Percentiles rank a stretch among this genome's conserved stretches.
These are phyloP conservation scores for Pseudopleuronectes americanus DNA, from an alignment of 2,797 vertebrate genomes.

Conservation along the genomic window DNA sequence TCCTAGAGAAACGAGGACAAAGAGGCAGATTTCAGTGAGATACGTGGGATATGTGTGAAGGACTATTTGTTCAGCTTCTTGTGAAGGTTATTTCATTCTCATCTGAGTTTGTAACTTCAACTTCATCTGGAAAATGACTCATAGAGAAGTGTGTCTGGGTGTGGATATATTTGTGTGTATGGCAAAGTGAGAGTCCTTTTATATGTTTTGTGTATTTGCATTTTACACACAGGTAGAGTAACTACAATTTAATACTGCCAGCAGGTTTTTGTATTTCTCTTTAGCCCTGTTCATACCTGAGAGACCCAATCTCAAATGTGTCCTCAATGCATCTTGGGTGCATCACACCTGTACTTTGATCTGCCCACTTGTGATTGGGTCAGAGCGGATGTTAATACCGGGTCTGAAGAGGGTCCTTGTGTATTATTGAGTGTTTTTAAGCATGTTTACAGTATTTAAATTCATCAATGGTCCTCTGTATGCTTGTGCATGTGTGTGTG, in stretches of 20 bases:
- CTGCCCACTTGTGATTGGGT: too few species aligned
- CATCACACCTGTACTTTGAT: too few species aligned
- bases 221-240: not conserved
- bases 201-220: too few species aligned
- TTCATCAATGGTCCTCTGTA: not conserved
- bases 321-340: too few species aligned
- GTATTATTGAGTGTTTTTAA: too few species aligned
- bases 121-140: not conserved
- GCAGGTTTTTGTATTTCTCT: not conserved
- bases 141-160: not conserved
- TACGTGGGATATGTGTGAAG: too few species aligned
- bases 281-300: too few species aligned
- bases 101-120: too few species aligned
- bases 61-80: not conserved
- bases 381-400: too few species aligned
- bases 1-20: constrained; percentile 75
- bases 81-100: not conserved
- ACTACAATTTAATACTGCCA: not conserved
- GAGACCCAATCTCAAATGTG: too few species aligned
- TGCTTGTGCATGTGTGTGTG: not conserved
- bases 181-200: too few species aligned
- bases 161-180: not conserved
- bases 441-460: not conserved
- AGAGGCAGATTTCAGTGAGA: constrained; percentile 17
- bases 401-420: too few species aligned